Evolutionary conservation across 1,140 invertebrate genomes (phyloP), one percentile per base, ranked within the genome.

Genomic region (Drosophila pruinosa): DNA sequence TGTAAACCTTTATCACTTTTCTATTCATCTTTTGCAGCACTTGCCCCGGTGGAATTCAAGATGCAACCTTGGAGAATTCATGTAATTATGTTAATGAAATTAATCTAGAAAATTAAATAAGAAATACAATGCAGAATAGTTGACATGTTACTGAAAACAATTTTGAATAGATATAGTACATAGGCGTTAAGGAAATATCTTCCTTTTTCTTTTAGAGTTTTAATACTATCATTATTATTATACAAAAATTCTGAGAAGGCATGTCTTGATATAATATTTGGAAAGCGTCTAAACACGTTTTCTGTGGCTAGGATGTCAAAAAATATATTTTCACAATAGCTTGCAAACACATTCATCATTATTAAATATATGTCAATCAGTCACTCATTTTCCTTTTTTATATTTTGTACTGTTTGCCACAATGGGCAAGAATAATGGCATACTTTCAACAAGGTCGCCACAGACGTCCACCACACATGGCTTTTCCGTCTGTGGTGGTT

Each of bases 41-140:
- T 22, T 93, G 92, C 78, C 93, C 93, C 12, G 92, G 92, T 64
- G 91, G 91, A 57, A 71, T 93, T 57, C 91, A 93, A 78, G 92
- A 93, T 90, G 91, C 92, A 22, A 93, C 92, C 38, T 80, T 93
- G 77, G 92, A 93, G 74, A 90, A 88, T 63, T 77, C 79, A 76
- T 83, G 86, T 91, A 69, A 91, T 85, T 82, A 63, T 10, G n/a
- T 34, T 34, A 0, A 12, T 4, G 14, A 5, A 17, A 17, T 22
- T 4, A 24, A 21, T 39, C 15, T 41, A 7, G n/a, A 5, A 26
- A 6, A 19, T 36, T 36, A 47, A 47, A 39, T 36, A 5, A 28
- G 8, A n/a, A n/a, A n/a, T n/a, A n/a, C n/a, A n/a, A n/a, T n/a
- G n/a, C n/a, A n/a, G n/a, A n/a, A n/a, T n/a, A n/a, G n/a, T n/a